Evolutionary conservation across 2,113 vertebrate species (phyloP).

Genomic region (Dendropsophus ebraccatus): DNA sequence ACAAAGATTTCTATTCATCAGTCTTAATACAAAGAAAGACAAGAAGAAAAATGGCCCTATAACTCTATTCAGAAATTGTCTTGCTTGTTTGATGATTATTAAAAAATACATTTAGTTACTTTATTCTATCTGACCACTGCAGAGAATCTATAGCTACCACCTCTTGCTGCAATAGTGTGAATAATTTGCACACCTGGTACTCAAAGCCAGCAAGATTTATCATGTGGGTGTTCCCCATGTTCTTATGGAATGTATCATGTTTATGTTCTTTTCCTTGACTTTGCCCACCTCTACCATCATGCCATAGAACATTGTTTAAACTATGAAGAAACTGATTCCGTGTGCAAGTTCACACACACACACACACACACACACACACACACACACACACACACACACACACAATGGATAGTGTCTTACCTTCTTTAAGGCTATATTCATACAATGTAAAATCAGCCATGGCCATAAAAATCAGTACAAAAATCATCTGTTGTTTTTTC

Average conservation of each 20-base stretch:
- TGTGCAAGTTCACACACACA: no score
- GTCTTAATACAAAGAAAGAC: neutral
- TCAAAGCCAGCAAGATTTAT: conserved; percentile 5
- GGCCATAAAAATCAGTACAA: no score
- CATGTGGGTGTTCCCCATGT: neutral
- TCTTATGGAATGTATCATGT: conserved; percentile 6
- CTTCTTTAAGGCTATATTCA: no score
- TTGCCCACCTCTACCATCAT: neutral
- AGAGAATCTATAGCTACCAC: neutral
- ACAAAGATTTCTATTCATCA: neutral
- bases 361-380: no score
- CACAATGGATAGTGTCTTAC: no score
- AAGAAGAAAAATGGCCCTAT: neutral
- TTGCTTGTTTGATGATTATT: neutral
- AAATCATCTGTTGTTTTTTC: no score
- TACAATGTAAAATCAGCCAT: no score
- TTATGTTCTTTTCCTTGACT: neutral
- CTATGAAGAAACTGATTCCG: neutral
- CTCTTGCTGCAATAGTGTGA: neutral
- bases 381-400: no score
- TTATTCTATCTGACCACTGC: neutral
- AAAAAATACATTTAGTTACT: neutral
- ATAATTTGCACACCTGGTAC: neutral
- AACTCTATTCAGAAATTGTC: neutral
- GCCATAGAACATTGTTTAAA: neutral